These are phyloP conservation scores for Halictus quadricinctus DNA, from an alignment of 2,888 invertebrate species.

Conservation along the genomic window DNA sequence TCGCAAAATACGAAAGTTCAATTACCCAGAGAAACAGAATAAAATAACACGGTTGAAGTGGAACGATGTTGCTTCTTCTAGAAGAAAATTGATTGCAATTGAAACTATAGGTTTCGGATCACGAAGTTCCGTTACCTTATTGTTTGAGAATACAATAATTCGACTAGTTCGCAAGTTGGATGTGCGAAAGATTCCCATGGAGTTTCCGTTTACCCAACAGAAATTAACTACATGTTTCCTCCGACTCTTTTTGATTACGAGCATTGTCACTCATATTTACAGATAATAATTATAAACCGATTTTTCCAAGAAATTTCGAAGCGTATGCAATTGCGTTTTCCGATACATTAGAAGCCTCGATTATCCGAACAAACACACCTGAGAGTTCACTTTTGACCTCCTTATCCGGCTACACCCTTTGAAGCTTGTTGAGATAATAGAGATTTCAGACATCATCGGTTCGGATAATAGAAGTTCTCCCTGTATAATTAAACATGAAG, in stretches of 20 bases:
- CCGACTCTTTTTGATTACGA: constrained; percentile 31
- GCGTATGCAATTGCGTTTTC: neutral
- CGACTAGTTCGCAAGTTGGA: neutral
- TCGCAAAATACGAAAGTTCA: constrained; percentile 32
- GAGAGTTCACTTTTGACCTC: neutral
- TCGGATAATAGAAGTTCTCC: too few relatives aligned
- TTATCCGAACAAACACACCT: neutral
- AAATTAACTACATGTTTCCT: constrained; percentile 16
- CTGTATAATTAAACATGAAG: too few relatives aligned
- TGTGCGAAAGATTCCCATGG: constrained; percentile 6
- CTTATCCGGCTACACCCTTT: too few relatives aligned
- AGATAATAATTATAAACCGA: neutral
- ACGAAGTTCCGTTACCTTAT: neutral
- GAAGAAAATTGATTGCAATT: neutral
- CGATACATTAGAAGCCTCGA: neutral
- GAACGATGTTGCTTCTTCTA: neutral
- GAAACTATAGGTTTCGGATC: neutral
- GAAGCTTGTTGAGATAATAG: too few relatives aligned
- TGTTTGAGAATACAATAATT: neutral
- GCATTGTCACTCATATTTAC: constrained; percentile 25
- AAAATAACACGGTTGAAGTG: neutral
- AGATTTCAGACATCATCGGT: too few relatives aligned
- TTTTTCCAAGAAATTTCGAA: neutral
- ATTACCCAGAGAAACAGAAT: constrained; percentile 8
- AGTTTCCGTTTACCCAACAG: neutral